Percentiles rank a stretch among this genome's conserved stretches.
Conservation (phyloP, 2,113 vertebrate species). For the Mastomys natalensis region DNA sequence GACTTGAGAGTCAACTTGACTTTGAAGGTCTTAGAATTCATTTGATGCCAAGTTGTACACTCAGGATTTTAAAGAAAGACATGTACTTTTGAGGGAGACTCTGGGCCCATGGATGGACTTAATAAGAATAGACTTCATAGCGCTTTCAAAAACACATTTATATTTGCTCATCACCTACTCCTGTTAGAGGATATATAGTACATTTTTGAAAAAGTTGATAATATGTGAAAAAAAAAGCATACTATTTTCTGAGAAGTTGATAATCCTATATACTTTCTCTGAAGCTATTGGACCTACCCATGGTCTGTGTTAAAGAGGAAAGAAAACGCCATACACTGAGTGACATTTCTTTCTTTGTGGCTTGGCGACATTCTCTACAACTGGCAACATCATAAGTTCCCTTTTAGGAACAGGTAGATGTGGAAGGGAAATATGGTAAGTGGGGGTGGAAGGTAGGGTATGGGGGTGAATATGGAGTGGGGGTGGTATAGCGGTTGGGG, state of each 20-base stretch:
- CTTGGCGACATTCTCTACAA: background rate
- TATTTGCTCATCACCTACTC: background rate
- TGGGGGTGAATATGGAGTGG: background rate
- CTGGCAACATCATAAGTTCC: background rate
- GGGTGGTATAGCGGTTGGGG: too few relatives aligned
- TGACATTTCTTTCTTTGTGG: constrained; percentile 12
- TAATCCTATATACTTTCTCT: constrained; percentile 5
- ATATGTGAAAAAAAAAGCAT: background rate
- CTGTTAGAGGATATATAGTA: background rate
- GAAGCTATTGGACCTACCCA: constrained; percentile 24
- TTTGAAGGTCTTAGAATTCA: background rate
- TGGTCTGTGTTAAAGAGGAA: background rate
- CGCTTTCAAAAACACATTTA: constrained; percentile 44
- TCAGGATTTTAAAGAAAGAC: background rate
- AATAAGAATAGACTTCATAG: background rate
- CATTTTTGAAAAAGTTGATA: background rate
- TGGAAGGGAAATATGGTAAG: constrained; percentile 11
- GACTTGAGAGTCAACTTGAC: background rate
- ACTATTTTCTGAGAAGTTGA: background rate
- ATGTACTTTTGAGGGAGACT: background rate
- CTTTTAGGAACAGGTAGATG: background rate
- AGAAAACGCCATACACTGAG: background rate
- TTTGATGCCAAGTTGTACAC: background rate
- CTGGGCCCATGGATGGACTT: background rate
- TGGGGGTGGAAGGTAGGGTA: background rate